Evolutionary conservation across 1,140 invertebrate species (phyloP).

Genomic region (Sycobia sp.): DNA sequence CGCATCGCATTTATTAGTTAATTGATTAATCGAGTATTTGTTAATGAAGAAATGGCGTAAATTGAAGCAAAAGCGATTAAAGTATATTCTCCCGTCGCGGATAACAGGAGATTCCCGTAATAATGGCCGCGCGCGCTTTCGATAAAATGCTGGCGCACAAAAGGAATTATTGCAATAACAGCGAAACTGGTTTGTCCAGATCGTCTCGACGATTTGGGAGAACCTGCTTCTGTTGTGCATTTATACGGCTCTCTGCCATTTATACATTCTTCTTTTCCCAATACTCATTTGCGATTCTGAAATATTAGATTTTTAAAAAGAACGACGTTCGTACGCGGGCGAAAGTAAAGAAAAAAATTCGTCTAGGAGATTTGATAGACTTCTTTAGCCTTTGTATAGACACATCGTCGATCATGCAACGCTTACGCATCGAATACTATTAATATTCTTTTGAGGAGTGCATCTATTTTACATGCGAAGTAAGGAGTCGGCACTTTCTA

Average conservation of each 20-base stretch:
- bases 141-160: no score
- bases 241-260: background rate
- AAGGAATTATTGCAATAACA: no score
- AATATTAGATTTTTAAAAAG: slow-evolving; percentile 3
- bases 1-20: no score
- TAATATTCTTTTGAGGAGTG: slow-evolving; percentile 20
- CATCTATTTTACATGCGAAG: background rate
- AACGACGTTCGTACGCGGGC: background rate
- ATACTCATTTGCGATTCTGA: background rate
- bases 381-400: background rate
- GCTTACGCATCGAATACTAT: slow-evolving; percentile 1
- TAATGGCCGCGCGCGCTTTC: no score
- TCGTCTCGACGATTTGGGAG: background rate
- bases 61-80: no score
- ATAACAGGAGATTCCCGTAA: no score
- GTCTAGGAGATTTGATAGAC: background rate
- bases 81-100: no score
- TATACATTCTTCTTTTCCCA: slow-evolving; percentile 8
- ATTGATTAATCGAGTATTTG: no score
- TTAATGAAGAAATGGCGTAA: no score
- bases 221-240: background rate
- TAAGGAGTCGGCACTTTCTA: background rate
- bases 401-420: slow-evolving; percentile 17
- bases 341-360: slow-evolving; percentile 13
- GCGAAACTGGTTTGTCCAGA: slow-evolving; percentile 13